Evolutionary conservation across 2,888 invertebrate species (phyloP).

Genomic region (Lutraria lutraria): DNA sequence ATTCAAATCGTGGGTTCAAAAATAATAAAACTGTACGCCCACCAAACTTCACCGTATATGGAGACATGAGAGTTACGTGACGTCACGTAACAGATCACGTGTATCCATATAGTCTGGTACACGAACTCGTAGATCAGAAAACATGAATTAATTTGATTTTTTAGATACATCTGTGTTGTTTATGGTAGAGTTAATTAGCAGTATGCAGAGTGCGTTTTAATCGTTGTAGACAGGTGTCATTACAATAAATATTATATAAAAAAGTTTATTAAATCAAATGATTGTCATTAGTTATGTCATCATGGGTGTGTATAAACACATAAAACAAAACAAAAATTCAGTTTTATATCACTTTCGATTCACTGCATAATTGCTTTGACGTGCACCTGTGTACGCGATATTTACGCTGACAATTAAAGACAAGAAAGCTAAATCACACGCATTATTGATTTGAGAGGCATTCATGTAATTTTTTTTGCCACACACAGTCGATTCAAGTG

Average conservation of each 20-base stretch:
- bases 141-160: background rate
- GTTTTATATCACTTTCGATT: constrained; percentile 7
- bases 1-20: background rate
- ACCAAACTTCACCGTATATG: background rate
- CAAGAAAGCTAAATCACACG: background rate
- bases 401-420: background rate
- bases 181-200: constrained; percentile 4
- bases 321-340: background rate
- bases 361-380: constrained; percentile 7
- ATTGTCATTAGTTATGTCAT: constrained; percentile 15
- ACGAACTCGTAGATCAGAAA: background rate
- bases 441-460: background rate
- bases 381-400: background rate
- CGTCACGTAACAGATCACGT: background rate
- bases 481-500: background rate
- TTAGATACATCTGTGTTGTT: background rate
- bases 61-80: background rate
- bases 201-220: constrained; percentile 11
- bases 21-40: constrained; percentile 20
- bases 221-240: background rate
- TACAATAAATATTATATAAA: constrained; percentile 15
- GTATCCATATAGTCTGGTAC: background rate
- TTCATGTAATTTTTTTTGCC: background rate
- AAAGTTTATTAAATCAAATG: constrained; percentile 14
- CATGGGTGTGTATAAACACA: constrained; percentile 15